Percentiles rank a stretch among this genome's conserved stretches.
Evolutionary conservation across 1,140 invertebrate species (phyloP).

Genomic region (Temnothorax curvispinosus): DNA sequence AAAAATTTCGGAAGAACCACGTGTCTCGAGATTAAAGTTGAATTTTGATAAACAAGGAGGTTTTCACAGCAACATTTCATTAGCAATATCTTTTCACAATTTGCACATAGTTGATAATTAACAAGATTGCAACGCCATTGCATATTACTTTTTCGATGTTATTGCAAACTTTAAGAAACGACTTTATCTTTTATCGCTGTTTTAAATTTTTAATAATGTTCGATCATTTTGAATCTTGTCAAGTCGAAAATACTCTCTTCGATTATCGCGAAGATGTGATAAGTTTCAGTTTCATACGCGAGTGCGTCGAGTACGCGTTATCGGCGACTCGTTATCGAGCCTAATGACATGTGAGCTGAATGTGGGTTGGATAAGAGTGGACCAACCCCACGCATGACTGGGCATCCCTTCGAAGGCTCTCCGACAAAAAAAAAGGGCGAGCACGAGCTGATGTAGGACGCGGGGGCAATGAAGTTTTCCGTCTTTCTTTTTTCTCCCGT

Average conservation of each 20-base stretch:
- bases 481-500: conserved; percentile 46
- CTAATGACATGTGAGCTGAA: conserved; percentile 43
- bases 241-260: neutral
- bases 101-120: neutral
- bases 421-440: conserved; percentile 46
- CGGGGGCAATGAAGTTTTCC: conserved; percentile 61
- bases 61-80: neutral
- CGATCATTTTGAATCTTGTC: neutral
- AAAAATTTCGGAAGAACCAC: neutral
- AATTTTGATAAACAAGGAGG: neutral
- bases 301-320: conserved; percentile 35
- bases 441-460: conserved; percentile 17
- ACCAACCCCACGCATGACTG: neutral
- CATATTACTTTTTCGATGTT: neutral
- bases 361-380: neutral
- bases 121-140: neutral
- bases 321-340: conserved; percentile 57
- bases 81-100: neutral
- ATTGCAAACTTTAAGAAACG: no score
- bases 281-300: conserved; percentile 51
- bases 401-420: conserved; percentile 3
- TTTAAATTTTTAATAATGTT: neutral
- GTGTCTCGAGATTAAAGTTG: neutral
- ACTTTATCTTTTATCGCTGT: neutral
- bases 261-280: conserved; percentile 1